These are phyloP conservation scores for Zygogramma bicolorata DNA, from an alignment of 2,888 invertebrate genomes.

Conservation along the genomic window DNA sequence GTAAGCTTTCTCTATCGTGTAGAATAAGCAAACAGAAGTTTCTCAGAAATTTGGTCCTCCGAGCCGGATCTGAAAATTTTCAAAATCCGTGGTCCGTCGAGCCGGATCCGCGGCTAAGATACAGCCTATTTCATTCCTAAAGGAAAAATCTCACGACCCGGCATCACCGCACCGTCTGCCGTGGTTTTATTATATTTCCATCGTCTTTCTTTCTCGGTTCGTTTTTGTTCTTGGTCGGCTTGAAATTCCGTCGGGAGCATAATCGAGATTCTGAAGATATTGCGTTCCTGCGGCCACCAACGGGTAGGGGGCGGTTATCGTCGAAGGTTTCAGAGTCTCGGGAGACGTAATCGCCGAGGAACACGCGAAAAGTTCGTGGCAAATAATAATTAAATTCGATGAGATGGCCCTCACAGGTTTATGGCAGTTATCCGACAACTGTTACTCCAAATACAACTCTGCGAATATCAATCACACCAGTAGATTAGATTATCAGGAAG, in stretches of 20 bases:
- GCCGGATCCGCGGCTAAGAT: too few relatives aligned
- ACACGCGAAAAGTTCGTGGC: neutral
- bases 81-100: too few relatives aligned
- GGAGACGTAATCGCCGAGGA: neutral
- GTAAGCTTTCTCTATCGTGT: too few relatives aligned
- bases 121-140: too few relatives aligned
- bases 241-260: neutral
- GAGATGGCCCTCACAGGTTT: neutral
- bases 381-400: neutral
- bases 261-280: slow-evolving; percentile 1
- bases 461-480: too few relatives aligned
- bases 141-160: too few relatives aligned
- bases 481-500: too few relatives aligned
- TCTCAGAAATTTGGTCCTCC: too few relatives aligned
- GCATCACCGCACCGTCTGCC: neutral
- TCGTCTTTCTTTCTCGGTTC: neutral
- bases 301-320: neutral
- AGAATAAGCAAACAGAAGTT: too few relatives aligned
- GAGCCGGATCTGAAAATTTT: too few relatives aligned
- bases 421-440: too few relatives aligned
- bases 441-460: too few relatives aligned
- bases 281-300: neutral
- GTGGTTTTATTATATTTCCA: neutral
- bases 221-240: neutral
- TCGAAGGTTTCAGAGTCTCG: neutral